A percentile compares a stretch with the other conserved stretches of the same genome.
Evolutionary conservation across 2,888 invertebrate species (phyloP).

Genomic region (Seira ritae): DNA sequence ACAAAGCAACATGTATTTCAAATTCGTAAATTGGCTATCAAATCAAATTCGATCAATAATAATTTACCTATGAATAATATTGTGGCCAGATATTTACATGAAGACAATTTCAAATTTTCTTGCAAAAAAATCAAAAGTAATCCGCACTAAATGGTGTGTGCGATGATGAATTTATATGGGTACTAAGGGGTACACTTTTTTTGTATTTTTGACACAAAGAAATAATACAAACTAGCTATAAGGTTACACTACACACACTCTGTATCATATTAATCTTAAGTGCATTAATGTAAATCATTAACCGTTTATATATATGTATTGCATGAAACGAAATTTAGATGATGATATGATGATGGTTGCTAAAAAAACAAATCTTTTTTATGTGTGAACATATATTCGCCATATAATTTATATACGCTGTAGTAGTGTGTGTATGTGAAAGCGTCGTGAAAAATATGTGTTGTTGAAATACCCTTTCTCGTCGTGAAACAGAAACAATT

Average conservation of each 20-base stretch:
- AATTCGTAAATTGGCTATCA: no score
- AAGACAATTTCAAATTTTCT: no score
- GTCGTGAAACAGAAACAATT: no score
- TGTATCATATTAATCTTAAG: slow-evolving; percentile 13
- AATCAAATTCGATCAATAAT: no score
- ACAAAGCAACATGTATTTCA: no score
- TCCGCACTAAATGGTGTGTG: no score
- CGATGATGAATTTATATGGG: slow-evolving; percentile 46
- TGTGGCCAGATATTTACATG: no score
- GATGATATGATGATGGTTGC: slow-evolving; percentile 31
- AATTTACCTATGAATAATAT: no score
- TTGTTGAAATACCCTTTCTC: no score
- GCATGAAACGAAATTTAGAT: no score
- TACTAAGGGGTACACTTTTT: slow-evolving; percentile 49
- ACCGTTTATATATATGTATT: slow-evolving; percentile 24
- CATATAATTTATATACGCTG: slow-evolving; percentile 55
- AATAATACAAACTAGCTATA: slow-evolving; percentile 57
- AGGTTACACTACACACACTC: neutral
- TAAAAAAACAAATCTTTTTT: slow-evolving; percentile 20
- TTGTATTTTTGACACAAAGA: slow-evolving; percentile 37
- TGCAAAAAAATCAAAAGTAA: no score
- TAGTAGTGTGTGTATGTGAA: neutral
- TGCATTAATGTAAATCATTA: slow-evolving; percentile 26
- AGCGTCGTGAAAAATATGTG: no score
- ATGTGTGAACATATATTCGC: slow-evolving; percentile 30